A percentile compares a stretch with the other conserved stretches of the same genome.
Conservation (phyloP, 1,140 invertebrate genomes). For the Pseudomyrmex sp. region DNA sequence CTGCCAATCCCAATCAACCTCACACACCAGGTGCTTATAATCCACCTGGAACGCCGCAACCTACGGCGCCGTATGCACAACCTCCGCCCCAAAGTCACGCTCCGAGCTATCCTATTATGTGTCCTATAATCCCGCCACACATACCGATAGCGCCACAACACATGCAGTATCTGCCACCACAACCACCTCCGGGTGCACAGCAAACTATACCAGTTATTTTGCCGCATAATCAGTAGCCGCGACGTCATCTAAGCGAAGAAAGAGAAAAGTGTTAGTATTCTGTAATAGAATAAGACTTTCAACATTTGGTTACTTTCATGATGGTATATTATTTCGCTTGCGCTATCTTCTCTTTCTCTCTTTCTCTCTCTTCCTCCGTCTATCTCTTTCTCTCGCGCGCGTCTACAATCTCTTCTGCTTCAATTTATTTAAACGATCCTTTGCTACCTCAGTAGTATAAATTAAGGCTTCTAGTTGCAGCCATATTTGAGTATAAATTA, state of each 20-base stretch:
- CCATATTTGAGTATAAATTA: too few relatives aligned
- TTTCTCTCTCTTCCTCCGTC: too few relatives aligned
- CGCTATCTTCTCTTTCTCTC: background rate
- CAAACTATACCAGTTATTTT: conserved; percentile 85
- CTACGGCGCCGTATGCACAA: conserved; percentile 81
- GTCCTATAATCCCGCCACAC: conserved; percentile 86
- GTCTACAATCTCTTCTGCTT: background rate
- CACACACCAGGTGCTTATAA: conserved; percentile 87
- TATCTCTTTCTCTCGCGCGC: too few relatives aligned
- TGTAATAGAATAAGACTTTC: conserved; percentile 72
- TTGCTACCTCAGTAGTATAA: background rate
- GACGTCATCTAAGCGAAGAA: conserved; percentile 70
- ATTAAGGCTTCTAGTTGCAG: background rate
- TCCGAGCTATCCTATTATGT: conserved; percentile 87
- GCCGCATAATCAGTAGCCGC: conserved; percentile 84
- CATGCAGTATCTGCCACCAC: conserved; percentile 85
- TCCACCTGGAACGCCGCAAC: conserved; percentile 86
- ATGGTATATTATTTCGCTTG: conserved; percentile 34
- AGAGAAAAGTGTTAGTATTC: conserved; percentile 76
- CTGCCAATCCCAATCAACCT: conserved; percentile 87
- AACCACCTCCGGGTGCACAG: conserved; percentile 85
- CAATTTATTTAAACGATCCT: background rate
- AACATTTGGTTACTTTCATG: conserved; percentile 72
- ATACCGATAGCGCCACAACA: conserved; percentile 85
- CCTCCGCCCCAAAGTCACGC: conserved; percentile 85